Conservation (phyloP, 1,140 invertebrate species). For the Hermetia illucens region DNA sequence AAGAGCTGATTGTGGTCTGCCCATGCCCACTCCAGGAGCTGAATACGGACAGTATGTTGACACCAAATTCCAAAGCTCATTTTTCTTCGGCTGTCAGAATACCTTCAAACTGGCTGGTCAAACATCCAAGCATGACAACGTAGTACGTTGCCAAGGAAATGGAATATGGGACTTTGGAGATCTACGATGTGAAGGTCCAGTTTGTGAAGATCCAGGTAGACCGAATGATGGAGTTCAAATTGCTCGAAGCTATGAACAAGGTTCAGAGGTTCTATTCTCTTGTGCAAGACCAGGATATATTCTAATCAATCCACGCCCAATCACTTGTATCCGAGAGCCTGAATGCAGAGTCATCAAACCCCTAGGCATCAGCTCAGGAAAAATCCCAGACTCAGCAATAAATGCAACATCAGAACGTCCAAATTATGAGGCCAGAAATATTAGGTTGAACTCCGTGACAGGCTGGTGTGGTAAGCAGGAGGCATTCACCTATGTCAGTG, state of each 20-base stretch:
- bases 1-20: conserved; percentile 72
- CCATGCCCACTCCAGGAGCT: conserved; percentile 78
- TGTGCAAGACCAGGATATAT: conserved; percentile 87
- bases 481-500: conserved; percentile 88
- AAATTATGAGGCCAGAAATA: conserved; percentile 82
- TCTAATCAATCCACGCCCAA: conserved; percentile 77
- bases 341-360: conserved; percentile 89
- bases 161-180: conserved; percentile 96
- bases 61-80: conserved; percentile 80
- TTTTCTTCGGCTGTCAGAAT: conserved; percentile 93
- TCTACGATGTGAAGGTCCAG: conserved; percentile 86
- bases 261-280: conserved; percentile 78
- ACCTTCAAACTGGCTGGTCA: conserved; percentile 89
- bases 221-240: conserved; percentile 83
- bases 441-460: conserved; percentile 83
- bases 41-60: conserved; percentile 79
- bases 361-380: conserved; percentile 77
- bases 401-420: conserved; percentile 86
- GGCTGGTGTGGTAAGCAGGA: conserved; percentile 92
- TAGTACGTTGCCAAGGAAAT: conserved; percentile 79
- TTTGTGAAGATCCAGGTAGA: conserved; percentile 87
- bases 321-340: conserved; percentile 80
- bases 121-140: conserved; percentile 78
- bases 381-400: conserved; percentile 89
- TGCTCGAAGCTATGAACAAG: conserved; percentile 83